Evolutionary conservation across 2,113 vertebrate species (phyloP), one percentile per base, ranked within the genome.

Genomic region (Onychostoma macrolepis): DNA sequence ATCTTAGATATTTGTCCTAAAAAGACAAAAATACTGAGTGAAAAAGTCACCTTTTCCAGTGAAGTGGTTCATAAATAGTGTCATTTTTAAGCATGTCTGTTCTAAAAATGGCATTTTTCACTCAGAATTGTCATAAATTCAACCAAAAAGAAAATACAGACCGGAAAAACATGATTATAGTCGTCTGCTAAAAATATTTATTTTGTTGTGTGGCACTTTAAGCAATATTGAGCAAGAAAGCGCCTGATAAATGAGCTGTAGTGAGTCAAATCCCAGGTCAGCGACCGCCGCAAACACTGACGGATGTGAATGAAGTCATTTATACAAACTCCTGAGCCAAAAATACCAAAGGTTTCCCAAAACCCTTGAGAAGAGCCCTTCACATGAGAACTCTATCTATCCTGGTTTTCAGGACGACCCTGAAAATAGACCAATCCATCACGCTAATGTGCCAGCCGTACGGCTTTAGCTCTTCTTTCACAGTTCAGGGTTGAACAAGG

Each of bases 401-500:
- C 45, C 80, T 67, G 19, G 58, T 43, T 38, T 71, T 72, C 36
- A 41, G 69, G 69, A 72, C 69, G 36, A 1, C 21, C 69, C 36
- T 41, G 71, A 21, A 41, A 74, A 74, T 41, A 74, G 71, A n/a
- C 36, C 71, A n/a, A 74, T 74, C 71, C 71, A 41, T 74, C 71
- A 74, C 36, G 36, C 71, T 13, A 28, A 67, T 2, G 63, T 15
- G 6, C 63, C 28, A 36, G 33, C 33, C 33, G 33, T 36, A 4
- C 33, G 63, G 11, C 45, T 87, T 61, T 87, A 86, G 67, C 75
- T 89, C 86, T 56, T 21, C 80, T 80, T 80, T 85, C 89, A 86
- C 89, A 92, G 93, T 93, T 94, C 92, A 95, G 93, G 93, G 93
- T 92, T 92, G 56, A 8, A 91, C 87, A 58, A 80, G 87, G 89